Percentiles rank a stretch among this genome's conserved stretches.
phyloP scores from a whole-genome alignment of 2,888 invertebrate species.

The Agrotis ipsilon region DNA sequence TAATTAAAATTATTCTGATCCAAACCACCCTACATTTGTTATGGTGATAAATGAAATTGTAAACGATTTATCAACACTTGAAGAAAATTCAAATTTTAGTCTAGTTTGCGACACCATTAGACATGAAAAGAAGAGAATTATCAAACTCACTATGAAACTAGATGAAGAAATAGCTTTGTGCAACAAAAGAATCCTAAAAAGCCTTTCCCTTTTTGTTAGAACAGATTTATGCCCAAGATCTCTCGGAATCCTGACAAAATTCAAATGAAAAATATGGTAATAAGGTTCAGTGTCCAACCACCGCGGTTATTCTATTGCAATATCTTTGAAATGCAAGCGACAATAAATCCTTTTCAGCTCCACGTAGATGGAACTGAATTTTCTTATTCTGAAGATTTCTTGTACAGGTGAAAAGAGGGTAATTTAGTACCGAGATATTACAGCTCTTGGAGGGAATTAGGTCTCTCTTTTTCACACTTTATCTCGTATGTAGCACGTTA shows the following conservation, averaged over 20 bases:
- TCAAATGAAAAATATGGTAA: constrained; percentile 62
- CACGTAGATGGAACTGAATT: constrained; percentile 12
- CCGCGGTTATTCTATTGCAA: constrained; percentile 45
- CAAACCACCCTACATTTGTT: not conserved
- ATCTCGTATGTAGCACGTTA: too few relatives aligned
- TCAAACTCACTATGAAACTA: not conserved
- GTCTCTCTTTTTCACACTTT: too few relatives aligned
- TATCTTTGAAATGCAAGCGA: constrained; percentile 55
- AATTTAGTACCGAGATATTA: not conserved
- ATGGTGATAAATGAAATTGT: not conserved
- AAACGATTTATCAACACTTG: constrained; percentile 4
- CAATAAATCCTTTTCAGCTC: constrained; percentile 37
- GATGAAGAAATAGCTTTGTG: not conserved
- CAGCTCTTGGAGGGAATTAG: not conserved
- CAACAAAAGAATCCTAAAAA: constrained; percentile 9
- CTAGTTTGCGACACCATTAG: not conserved
- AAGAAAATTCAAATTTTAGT: not conserved
- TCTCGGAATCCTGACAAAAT: constrained; percentile 39
- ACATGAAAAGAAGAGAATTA: not conserved
- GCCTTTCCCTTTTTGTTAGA: constrained; percentile 18
- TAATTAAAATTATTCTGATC: constrained; percentile 31
- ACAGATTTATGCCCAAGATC: constrained; percentile 37
- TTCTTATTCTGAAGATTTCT: constrained; percentile 10
- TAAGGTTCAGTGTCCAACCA: constrained; percentile 48
- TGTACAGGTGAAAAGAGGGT: not conserved